phyloP scores from a whole-genome alignment of 2,888 invertebrate genomes.

The Ommatoiulus sabulosus region DNA sequence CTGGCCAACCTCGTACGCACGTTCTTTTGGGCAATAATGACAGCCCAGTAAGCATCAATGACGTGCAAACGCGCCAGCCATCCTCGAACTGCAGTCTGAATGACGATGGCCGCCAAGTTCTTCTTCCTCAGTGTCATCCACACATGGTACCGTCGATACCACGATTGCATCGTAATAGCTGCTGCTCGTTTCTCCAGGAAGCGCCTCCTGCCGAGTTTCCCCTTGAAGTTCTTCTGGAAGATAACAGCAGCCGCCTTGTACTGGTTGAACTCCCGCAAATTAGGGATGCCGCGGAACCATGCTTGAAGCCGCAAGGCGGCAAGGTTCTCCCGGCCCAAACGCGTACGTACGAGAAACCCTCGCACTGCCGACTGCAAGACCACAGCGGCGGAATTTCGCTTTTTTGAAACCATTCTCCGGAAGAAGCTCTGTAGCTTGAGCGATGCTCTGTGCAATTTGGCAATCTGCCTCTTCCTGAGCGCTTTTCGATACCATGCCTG shows the following conservation, averaged over 20 bases:
- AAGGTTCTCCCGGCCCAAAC: background rate
- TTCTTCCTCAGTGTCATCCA: background rate
- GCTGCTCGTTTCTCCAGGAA: background rate
- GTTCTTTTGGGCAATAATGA: slow-evolving; percentile 29
- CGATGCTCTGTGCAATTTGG: background rate
- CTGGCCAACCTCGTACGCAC: background rate
- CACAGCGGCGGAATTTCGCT: background rate
- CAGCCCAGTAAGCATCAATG: background rate
- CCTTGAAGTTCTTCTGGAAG: background rate
- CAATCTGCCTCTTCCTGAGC: background rate
- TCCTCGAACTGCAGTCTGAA: background rate
- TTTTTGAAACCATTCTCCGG: background rate
- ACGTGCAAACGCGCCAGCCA: background rate
- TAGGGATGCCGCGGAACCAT: background rate
- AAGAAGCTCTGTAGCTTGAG: background rate
- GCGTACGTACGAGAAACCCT: background rate
- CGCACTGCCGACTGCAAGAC: background rate
- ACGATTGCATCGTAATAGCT: background rate
- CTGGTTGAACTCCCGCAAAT: background rate
- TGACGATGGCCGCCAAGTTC: slow-evolving; percentile 38
- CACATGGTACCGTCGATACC: background rate
- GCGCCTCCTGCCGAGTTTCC: background rate
- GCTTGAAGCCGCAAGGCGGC: background rate
- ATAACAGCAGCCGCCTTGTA: background rate
- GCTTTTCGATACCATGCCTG: background rate